A percentile compares a stretch with the other conserved stretches of the same genome.
phyloP scores from a whole-genome alignment of 2,797 vertebrate genomes.

The Urosaurus nigricauda region DNA sequence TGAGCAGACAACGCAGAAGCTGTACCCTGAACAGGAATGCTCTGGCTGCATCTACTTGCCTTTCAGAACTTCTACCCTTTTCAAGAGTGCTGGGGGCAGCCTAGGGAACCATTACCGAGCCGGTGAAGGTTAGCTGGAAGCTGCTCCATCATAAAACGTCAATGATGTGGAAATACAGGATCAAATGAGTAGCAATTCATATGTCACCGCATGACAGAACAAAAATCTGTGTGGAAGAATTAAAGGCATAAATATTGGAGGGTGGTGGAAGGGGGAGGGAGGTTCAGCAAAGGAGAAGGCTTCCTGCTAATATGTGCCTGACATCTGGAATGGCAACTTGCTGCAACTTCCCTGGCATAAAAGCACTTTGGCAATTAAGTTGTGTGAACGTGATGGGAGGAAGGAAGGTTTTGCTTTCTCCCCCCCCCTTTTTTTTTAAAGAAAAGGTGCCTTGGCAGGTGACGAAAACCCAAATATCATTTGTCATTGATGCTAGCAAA shows the following conservation, averaged over 20 bases:
- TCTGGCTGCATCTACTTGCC: neutral
- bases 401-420: constrained; percentile 34
- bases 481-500: constrained; percentile 69
- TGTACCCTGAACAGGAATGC: neutral
- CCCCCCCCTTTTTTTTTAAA: constrained; percentile 37
- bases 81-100: neutral
- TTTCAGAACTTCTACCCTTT: neutral
- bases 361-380: constrained; percentile 65
- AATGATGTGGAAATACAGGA: constrained; percentile 75
- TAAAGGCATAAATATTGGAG: constrained; percentile 79
- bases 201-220: constrained; percentile 74
- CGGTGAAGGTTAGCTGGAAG: constrained; percentile 55
- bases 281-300: constrained; percentile 10
- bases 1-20: neutral
- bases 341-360: constrained; percentile 68
- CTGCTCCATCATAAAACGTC: constrained; percentile 67
- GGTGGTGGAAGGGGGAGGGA: constrained; percentile 26
- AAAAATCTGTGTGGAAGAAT: constrained; percentile 78
- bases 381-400: constrained; percentile 49
- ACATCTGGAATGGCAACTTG: constrained; percentile 80
- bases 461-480: constrained; percentile 74
- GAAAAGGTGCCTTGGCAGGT: constrained; percentile 69
- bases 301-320: constrained; percentile 70
- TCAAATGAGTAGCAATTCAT: constrained; percentile 77
- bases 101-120: constrained; percentile 41